Evolutionary conservation across 2,888 invertebrate species (phyloP), one percentile per base, ranked within the genome.

Genomic region (Ectropis crepuscularia): DNA sequence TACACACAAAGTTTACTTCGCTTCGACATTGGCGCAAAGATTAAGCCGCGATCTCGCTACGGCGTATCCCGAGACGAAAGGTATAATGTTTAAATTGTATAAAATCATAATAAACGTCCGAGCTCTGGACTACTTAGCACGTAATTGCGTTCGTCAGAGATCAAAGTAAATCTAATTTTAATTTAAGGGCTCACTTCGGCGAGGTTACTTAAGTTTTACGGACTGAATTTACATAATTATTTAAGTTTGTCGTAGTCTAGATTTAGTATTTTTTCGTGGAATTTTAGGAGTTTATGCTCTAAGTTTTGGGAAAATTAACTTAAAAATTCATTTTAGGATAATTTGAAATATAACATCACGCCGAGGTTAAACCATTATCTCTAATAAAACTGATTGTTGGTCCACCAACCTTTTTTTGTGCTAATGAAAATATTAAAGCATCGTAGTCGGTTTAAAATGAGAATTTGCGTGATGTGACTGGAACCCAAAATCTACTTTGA

Each of bases 11-110:
- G 70, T 66, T 66, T 47, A 57, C 64, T 73, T 74, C 75, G 53
- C 66, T 67, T 58, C 69, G 68, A 11, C 1, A 10, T 28, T 5
- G n/a, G n/a, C 49, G 61, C 62, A 65, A 63, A 71, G 69, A 65
- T 82, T 83, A 86, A 84, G 77, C 76, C 72, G 75, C 70, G 68
- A 77, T 83, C 76, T 75, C 71, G 57, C 75, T 75, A 73, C 47
- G 46, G 63, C 68, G 63, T 61, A 49, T 51, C 70, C 69, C 60
- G 59, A 50, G 55, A 55, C 11, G 61, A 69, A 64, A 67, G 61
- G 38, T 49, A 36, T 62, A 63, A 65, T 41, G 48, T 53, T 63
- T 57, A 55, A 55, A 59, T 59, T 61, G 61, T 53, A 65, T 64
- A 61, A 62, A 64, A 62, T 61, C 55, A 64, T 64, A 67, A 62